Base-by-base conservation (phyloP, 2,797 vertebrate species). In the Dallia pectoralis region DNA sequence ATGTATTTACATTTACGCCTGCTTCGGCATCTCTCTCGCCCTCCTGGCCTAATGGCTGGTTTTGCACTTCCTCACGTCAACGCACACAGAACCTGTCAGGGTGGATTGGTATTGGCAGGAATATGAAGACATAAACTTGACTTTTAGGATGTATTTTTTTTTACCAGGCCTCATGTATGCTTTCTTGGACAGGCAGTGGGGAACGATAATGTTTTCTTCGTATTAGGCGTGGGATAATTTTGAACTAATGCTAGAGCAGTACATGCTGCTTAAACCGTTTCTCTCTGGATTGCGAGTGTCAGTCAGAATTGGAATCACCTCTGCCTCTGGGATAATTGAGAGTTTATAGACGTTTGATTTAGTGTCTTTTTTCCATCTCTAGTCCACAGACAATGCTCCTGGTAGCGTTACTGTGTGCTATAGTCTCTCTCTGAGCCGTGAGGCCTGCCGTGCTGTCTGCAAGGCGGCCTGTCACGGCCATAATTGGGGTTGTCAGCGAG, bases 401-500 rank as follows among this genome's bases (percentile, higher is more conserved):
- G 33, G 22, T 32, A 6, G 29, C 7, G 9, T 56, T 2, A 25
- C 16, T 62, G 16, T 22, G 4, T 64, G 66, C 22, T 48, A 22
- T 48, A 27, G 32, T n/a, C n/a, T 51, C 16, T 6, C 40, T 44
- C 40, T 44, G 40, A 49, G 53, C 4, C 70, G 32, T 62, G 40
- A 77, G 18, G 78, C 48, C 72, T 51, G 19, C 65, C 67, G 68
- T 61, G 79, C 74, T 72, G 68, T 87, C 84, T 80, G 81, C 81
- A 81, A 77, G 86, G 79, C 84, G 86, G 79, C 74, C 83, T 90
- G 89, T 89, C 89, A 89, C 86, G 85, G 86, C 90, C 82, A 85
- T 93, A 93, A 93, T 92, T 93, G 92, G 87, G 82, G 89, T 87
- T 90, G 91, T 93, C 91, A 90, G 83, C 84, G 79, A 77, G 72